Base-by-base conservation (phyloP, 2,888 invertebrate species). In the Dolichomitus sp. region DNA sequence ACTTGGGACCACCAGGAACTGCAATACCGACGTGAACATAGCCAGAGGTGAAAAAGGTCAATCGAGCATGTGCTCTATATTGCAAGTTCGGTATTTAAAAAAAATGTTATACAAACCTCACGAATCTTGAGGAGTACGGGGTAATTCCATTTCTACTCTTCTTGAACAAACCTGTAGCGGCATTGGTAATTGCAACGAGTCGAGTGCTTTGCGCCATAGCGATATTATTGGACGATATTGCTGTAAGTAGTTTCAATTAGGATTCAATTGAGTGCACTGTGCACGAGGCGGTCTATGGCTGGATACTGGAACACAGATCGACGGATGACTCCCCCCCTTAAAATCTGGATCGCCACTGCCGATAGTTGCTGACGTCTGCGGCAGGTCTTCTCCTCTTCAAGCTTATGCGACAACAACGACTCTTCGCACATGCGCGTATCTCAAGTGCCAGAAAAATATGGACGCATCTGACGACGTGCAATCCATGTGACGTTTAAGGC, bases 1-100 rank as follows among this genome's bases (percentile, higher is more conserved):
- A 99, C 99, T 92, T 97, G 96, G 80, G 96, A 94, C 97, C 98
- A 98, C 97, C 97, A 98, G 88, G 97, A 96, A 92, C 98, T 98
- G 87, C 11, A 91, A 76, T 19, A 54, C 27, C 27, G 30, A 72
- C 23, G 11, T 50, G n/a, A 42, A 23, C 52, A 19, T 30, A 52
- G n/a, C 19, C 42, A 54, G 74, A 77, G 65, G 77, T 66, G 33
- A 66, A 80, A 61, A 48, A 76, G 80, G 82, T 70, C 75, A 69
- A 68, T 63, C n/a, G 69, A 65, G 48, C 54, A 78, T 59, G 76
- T 69, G 76, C n/a, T 82, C 82, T 37, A 61, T 23, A 45, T 17
- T 17, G 23, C 45, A 11, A 17, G 33, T 37, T 14, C 23, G 27
- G 68, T 12, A 42, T n/a, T n/a, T 73, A 19, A 30, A 61, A 76